phyloP scores from a whole-genome alignment of 2,113 vertebrate genomes.

The Sylvia atricapilla region DNA sequence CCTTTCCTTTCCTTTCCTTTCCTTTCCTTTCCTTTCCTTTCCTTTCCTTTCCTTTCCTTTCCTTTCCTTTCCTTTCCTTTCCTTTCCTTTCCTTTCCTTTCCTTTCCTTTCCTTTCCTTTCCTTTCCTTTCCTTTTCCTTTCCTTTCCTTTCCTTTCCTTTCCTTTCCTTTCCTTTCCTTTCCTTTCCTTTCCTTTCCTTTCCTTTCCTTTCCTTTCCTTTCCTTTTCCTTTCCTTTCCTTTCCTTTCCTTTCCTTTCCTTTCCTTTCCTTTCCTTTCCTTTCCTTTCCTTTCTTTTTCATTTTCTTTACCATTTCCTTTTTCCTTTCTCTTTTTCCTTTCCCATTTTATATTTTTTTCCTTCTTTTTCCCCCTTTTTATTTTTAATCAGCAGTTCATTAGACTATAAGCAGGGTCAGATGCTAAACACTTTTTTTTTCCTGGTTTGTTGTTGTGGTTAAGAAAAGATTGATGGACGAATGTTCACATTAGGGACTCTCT shows the following conservation, averaged over 20 bases:
- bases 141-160: no score
- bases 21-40: no score
- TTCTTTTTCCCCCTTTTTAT: neutral
- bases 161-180: no score
- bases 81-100: no score
- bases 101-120: no score
- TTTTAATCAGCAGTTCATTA: neutral
- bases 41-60: neutral
- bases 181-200: no score
- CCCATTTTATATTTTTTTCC: neutral
- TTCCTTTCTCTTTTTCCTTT: neutral
- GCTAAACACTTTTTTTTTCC: neutral
- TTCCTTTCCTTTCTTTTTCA: neutral
- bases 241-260: no score
- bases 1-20: no score
- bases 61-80: no score
- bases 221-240: no score
- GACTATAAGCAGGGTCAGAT: neutral
- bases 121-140: no score
- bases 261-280: neutral
- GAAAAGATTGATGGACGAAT: neutral
- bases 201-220: neutral
- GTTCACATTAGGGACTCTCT: neutral
- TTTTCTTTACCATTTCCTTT: neutral
- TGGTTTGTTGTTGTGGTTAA: neutral